Percentiles rank a stretch among this genome's conserved stretches.
These are phyloP conservation scores for Myripristis jacobus DNA, from an alignment of 2,797 vertebrate genomes.

Conservation along the genomic window DNA sequence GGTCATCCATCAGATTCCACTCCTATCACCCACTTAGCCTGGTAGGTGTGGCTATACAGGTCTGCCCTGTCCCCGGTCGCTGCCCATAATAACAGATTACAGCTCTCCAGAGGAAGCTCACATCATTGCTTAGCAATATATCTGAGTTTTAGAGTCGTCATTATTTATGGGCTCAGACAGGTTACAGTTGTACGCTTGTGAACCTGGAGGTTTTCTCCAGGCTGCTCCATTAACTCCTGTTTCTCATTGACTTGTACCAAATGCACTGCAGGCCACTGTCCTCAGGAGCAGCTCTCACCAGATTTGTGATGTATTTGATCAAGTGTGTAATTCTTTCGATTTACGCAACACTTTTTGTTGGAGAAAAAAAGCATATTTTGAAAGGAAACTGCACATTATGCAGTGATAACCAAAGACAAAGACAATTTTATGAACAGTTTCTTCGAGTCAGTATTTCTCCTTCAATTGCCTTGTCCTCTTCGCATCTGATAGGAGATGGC, in stretches of 20 bases:
- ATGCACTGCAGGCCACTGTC: conserved; percentile 33
- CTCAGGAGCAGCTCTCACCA: neutral
- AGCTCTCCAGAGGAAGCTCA: conserved; percentile 75
- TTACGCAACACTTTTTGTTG: conserved; percentile 15
- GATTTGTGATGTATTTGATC: conserved; percentile 17
- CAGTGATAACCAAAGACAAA: conserved; percentile 22
- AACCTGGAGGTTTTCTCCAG: conserved; percentile 55
- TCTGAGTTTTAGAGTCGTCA: conserved; percentile 70
- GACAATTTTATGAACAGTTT: conserved; percentile 47
- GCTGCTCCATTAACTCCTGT: conserved; percentile 51
- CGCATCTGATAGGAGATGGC: conserved; percentile 45
- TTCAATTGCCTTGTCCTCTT: conserved; percentile 49
- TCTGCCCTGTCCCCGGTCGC: conserved; percentile 65
- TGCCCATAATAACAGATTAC: conserved; percentile 78
- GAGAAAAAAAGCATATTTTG: conserved; percentile 16
- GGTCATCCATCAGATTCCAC: conserved; percentile 77
- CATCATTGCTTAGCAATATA: conserved; percentile 76
- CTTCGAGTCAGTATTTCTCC: conserved; percentile 37
- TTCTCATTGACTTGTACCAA: conserved; percentile 56
- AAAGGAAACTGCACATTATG: conserved; percentile 31
- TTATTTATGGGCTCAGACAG: conserved; percentile 72
- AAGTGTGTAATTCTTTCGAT: conserved; percentile 20
- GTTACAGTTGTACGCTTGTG: conserved; percentile 71
- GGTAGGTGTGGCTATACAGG: conserved; percentile 71
- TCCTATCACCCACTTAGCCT: conserved; percentile 69